Base-by-base conservation (phyloP, 2,797 vertebrate genomes). In the Melopsittacus undulatus region DNA sequence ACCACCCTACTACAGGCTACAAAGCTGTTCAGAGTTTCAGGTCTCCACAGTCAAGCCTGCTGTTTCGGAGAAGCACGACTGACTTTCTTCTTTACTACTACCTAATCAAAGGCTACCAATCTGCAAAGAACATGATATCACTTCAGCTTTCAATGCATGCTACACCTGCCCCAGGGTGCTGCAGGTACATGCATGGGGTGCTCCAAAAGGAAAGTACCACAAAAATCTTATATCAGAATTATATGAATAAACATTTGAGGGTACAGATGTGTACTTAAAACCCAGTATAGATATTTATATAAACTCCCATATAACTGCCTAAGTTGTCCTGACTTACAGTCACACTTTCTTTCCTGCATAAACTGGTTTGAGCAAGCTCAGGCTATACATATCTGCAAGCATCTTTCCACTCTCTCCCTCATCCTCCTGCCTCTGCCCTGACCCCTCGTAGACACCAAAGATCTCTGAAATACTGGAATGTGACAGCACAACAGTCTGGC, bases 141-240 rank as follows among this genome's bases (percentile, higher is more conserved):
- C 20, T 43, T 19, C 8, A n/a, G 36, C n/a, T 22, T 23, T 7
- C 21, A 5, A 29, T 3, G 9, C 2, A 3, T 22, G 43, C 32
- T n/a, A 59, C 2, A 1, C 11, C 30, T 54, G 29, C 30, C 24
- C 66, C 0, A 0, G 21, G 14, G 15, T 38, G 30, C 11, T 40
- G 30, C 15, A 13, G 16, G 11, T 13, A n/a, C 40, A 19, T 1
- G 0, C 27, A 20, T 3, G 8, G 68, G 27, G 13, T 45, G 38
- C 29, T 67, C 45, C 38, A 38, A 32, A 45, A 23, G 32, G 11
- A 2, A 13, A 5, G 11, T 40, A 45, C 51, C 45, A 19, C 49
- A 59, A 40, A 54, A 51, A 32, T 16, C 22, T 18, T n/a, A 22
- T 18, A 13, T 13, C 26, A 48, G 34, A 43, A 42, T n/a, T 8